Base-by-base conservation (phyloP, 2,797 vertebrate genomes). In the Cynodonichthys magdalenae region DNA sequence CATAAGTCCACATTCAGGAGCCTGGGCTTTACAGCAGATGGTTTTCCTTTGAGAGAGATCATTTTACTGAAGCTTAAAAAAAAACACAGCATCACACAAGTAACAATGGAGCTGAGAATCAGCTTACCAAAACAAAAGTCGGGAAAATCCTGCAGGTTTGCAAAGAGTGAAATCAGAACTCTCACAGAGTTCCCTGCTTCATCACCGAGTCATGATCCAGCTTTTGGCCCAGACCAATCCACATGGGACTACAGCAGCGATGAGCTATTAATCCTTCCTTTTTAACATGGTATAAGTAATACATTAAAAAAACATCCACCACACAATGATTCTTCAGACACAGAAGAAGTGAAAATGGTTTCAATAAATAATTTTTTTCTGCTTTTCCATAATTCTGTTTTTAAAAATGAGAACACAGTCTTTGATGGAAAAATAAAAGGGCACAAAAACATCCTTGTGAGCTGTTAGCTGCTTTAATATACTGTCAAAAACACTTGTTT, bases 381-480 rank as follows among this genome's bases (percentile, higher is more conserved):
- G 0, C 34, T 34, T 34, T 34, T 34, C 34, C 34, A 34, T 7
- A 36, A 36, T 36, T 36, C 34, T 36, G 10, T 12, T 42, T 42
- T 71, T 73, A 53, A 77, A 44, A 55, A 53, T 68, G 2, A 49
- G 4, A 54, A 56, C 24, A 63, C 42, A 1, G 52, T 12, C 11
- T 27, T 18, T 18, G 15, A 50, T 15, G 10, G 15, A 63, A 49
- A 53, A 9, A 52, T 31, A 51, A 20, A 63, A 19, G 60, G 50
- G 62, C 42, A 74, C 48, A 49, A 50, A 59, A 31, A 24, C 15
- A 28, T 50, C 66, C 19, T 39, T 19, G 46, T 66, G 69, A 72
- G 47, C 69, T 39, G 70, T 59, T 54, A 20, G 49, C 46, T 64
- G 45, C 58, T 74, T 75, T 77, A 63, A 79, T 80, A 74, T 66